These are phyloP conservation scores for Fistularia commersonii DNA, from an alignment of 2,797 vertebrate species.

Conservation along the genomic window DNA sequence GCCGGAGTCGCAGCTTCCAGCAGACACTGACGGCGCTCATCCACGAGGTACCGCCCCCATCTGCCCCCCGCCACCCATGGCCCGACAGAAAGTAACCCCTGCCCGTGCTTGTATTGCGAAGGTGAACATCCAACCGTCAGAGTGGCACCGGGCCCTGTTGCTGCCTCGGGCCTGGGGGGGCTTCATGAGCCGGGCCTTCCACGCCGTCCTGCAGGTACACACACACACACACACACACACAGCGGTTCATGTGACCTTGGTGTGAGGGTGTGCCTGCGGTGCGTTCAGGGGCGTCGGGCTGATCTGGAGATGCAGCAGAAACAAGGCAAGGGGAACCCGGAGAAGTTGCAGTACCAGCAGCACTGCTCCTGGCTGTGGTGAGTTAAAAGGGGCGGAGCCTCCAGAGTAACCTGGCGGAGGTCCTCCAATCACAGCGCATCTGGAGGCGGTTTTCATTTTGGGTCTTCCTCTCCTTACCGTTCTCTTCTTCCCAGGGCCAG, in stretches of 20 bases:
- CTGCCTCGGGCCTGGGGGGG: constrained; percentile 89
- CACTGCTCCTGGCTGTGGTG: constrained; percentile 94
- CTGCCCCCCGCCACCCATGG: not conserved
- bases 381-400: constrained; percentile 34
- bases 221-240: not conserved
- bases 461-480: not conserved
- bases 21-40: constrained; percentile 86
- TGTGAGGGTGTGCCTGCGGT: not conserved
- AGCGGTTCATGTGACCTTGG: not conserved
- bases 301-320: constrained; percentile 91
- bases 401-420: no score
- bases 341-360: constrained; percentile 86
- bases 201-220: constrained; percentile 85
- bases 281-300: constrained; percentile 82
- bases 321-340: constrained; percentile 80
- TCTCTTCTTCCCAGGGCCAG: constrained; percentile 78
- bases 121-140: constrained; percentile 94
- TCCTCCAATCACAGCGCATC: no score
- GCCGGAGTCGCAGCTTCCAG: constrained; percentile 87
- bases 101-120: constrained; percentile 33
- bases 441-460: no score
- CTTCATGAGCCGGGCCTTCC: constrained; percentile 87
- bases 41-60: constrained; percentile 78
- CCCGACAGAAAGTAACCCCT: not conserved
- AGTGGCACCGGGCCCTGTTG: constrained; percentile 90